Conservation (phyloP, 2,888 invertebrate genomes). For the Eumerus sabulonum region DNA sequence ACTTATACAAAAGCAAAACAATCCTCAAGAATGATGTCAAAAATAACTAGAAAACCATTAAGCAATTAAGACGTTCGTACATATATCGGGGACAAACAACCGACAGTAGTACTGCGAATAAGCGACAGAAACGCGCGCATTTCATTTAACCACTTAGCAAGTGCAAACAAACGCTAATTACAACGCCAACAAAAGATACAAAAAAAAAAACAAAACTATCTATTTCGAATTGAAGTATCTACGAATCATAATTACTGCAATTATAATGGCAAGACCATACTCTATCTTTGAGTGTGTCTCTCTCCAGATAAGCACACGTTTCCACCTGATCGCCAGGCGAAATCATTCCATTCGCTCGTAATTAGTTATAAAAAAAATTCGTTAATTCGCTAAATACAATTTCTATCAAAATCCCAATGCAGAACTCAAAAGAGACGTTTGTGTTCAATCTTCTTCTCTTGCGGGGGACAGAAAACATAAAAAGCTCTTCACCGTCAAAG, state of each 20-base stretch:
- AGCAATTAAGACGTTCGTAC: not conserved
- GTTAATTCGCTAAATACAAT: too few species aligned
- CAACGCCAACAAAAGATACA: constrained; percentile 53
- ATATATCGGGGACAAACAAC: not conserved
- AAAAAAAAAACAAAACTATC: not conserved
- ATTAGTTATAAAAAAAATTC: too few species aligned
- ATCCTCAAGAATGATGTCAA: not conserved
- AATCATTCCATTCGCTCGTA: not conserved
- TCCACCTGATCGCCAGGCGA: not conserved
- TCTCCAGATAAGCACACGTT: not conserved
- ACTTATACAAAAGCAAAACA: too few species aligned
- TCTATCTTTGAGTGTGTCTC: not conserved
- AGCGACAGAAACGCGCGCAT: constrained; percentile 45
- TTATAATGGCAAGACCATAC: not conserved
- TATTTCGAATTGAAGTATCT: constrained; percentile 26
- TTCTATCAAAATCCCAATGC: not conserved
- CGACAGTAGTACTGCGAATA: not conserved
- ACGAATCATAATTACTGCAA: constrained; percentile 42
- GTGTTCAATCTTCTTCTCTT: constrained; percentile 1
- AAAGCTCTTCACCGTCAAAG: not conserved
- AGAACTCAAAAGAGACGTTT: not conserved
- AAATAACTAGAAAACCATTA: not conserved
- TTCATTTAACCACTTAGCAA: constrained; percentile 57
- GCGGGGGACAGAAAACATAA: not conserved
- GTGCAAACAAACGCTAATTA: constrained; percentile 56